phyloP scores from a whole-genome alignment of 1,140 invertebrate genomes.

The Conus ventricosus region DNA sequence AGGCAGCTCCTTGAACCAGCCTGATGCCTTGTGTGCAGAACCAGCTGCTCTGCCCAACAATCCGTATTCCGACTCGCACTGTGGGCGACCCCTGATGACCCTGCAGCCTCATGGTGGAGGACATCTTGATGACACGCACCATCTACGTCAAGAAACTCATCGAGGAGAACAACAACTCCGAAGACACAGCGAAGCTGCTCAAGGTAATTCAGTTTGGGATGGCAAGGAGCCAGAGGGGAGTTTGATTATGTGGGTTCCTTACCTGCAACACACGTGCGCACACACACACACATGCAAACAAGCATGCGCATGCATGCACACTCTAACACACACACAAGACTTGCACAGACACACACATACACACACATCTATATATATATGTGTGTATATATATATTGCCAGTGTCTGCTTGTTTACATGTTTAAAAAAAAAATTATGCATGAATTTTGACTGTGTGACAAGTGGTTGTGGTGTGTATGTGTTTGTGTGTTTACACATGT shows the following conservation, averaged over 20 bases:
- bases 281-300: no score
- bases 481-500: not conserved
- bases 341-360: no score
- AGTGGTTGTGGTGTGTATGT: not conserved
- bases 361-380: no score
- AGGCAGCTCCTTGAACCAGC: no score
- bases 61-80: slow-evolving; percentile 85
- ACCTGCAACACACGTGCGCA: no score
- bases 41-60: slow-evolving; percentile 86
- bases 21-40: slow-evolving; percentile 59
- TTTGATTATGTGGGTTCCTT: not conserved
- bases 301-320: no score
- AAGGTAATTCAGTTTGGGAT: slow-evolving; percentile 61
- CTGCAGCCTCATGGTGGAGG: slow-evolving; percentile 86
- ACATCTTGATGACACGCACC: slow-evolving; percentile 87
- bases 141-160: slow-evolving; percentile 95
- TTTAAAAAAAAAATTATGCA: no score
- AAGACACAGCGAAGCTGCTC: slow-evolving; percentile 89
- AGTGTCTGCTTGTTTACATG: no score
- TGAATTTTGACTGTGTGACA: no score
- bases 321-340: no score
- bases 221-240: not conserved
- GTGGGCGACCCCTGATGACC: slow-evolving; percentile 83
- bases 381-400: no score
- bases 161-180: slow-evolving; percentile 92